Base-by-base conservation (phyloP, 2,797 vertebrate species). In the Xenopus petersii region DNA sequence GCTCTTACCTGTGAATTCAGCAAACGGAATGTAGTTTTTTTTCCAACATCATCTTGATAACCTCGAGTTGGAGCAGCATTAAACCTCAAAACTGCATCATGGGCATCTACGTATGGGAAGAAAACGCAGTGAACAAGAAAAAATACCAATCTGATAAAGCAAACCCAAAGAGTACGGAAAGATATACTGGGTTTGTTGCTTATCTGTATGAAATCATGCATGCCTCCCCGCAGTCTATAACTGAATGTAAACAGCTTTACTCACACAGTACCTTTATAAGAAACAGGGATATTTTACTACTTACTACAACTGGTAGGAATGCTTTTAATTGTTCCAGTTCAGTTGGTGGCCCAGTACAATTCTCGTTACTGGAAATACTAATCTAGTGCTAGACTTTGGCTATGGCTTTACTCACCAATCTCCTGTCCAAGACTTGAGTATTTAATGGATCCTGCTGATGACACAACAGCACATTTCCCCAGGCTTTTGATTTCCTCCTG, bases 1-100 rank as follows among this genome's bases (percentile, higher is more conserved):
- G 30, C 55, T 48, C 81, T 81, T 86, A 94, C 93, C 91, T 93
- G 92, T 12, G 93, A 93, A 72, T 94, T 94, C 67, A 94, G 70
- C 10, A 94, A 84, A n/a, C 92, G 91, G 77, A 94, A 56, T 17
- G 91, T 92, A 2, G 91, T 93, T 83, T 91, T 93, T 11, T 81
- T 82, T 10, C 92, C 92, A 56, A 93, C 92, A 10, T 93, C 92
- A 56, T 80, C 80, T 12, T 91, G 82, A 81, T 88, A 93, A 13
- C 83, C 89, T 65, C 62, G 81, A 64, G 84, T 80, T 48, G 92
- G 92, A n/a, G 92, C 92, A 15, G 84, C 87, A 30, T 94, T 93
- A 84, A 93, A 92, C 9, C 91, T 80, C 70, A 94, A 10, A 58
- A 93, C 78, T 4, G 92, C 92, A 24, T 94, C 91, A 0, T 93